Base-by-base conservation (phyloP, 2,888 invertebrate species). In the Habroteleia sp. region DNA sequence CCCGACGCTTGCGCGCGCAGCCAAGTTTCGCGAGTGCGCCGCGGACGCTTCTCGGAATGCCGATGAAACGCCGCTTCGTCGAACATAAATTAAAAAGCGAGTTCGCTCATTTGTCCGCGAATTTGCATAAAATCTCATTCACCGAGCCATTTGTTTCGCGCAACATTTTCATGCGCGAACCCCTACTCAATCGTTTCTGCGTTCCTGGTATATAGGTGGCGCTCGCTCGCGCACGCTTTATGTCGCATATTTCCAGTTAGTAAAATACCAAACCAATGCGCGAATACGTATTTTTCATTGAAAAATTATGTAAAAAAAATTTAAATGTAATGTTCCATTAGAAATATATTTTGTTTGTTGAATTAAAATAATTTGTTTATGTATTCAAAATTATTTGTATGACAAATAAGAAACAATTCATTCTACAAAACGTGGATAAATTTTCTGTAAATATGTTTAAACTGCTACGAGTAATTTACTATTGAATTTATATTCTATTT, bases 121-220 rank as follows among this genome's bases (percentile, higher is more conserved):
- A 56, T 56, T 66, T 56, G 54, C 54, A 46, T 46, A 39, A 54
- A 66, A 56, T 56, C 46, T 46, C 46, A 65, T 65, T 65, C 52
- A 31, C 0, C 63, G 52, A 8, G 35, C 11, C 35, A 63, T 52
- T 63, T 63, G 27, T 63, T 62, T 60, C 46, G n/a, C 42, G 48
- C 37, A 25, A 17, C 44, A 48, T 29, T 62, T 35, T 35, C 58
- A 58, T 31, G 0, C 16, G 23, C 13, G 13, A 25, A 10, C 42
- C 6, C 16, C 16, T n/a, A 16, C 29, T 29, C n/a, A 44, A 29
- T 14, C 16, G 16, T 48, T 20, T 17, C n/a, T n/a, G n/a, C 23
- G 27, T 16, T 17, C 14, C 14, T 2, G 2, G 11, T 10, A 7
- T 8, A 13, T 39, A 41, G 41, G 11, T 41, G 23, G 41, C 41